phyloP scores from a whole-genome alignment of 1,140 invertebrate species.

The Dendroctonus ponderosae region DNA sequence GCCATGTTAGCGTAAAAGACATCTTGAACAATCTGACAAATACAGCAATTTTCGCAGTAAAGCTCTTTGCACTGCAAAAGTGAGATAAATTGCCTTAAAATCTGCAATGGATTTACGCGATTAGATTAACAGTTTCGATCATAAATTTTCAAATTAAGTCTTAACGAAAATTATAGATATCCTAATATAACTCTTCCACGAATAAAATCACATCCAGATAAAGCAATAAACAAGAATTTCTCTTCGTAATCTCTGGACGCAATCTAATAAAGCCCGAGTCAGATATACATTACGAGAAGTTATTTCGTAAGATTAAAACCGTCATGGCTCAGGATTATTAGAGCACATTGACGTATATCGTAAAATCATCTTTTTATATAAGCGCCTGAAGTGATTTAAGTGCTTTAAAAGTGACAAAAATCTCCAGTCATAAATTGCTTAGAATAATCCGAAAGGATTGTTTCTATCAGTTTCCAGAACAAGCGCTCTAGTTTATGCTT shows the following conservation, averaged over 20 bases:
- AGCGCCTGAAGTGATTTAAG: too few species aligned
- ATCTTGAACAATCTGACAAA: neutral
- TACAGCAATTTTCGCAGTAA: neutral
- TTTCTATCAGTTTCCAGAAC: too few species aligned
- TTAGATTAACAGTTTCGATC: neutral
- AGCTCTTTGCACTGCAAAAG: neutral
- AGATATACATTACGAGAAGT: conserved; percentile 23
- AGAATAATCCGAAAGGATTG: too few species aligned
- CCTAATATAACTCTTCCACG: conserved; percentile 15
- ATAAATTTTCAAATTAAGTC: conserved; percentile 17
- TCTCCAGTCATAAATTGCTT: too few species aligned
- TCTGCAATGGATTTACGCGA: neutral
- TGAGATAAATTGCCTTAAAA: neutral
- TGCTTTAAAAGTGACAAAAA: too few species aligned
- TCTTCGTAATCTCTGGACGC: conserved; percentile 8
- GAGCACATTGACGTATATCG: too few species aligned
- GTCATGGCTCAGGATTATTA: neutral
- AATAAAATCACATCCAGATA: conserved; percentile 24
- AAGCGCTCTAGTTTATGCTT: too few species aligned
- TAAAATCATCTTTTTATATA: too few species aligned
- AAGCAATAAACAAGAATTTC: conserved; percentile 25
- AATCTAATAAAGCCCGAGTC: conserved; percentile 20
- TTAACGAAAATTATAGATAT: conserved; percentile 21
- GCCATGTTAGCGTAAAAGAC: neutral
- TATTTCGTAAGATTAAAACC: conserved; percentile 33